phyloP scores from a whole-genome alignment of 2,888 invertebrate genomes.

The Habrosyne pyritoides region DNA sequence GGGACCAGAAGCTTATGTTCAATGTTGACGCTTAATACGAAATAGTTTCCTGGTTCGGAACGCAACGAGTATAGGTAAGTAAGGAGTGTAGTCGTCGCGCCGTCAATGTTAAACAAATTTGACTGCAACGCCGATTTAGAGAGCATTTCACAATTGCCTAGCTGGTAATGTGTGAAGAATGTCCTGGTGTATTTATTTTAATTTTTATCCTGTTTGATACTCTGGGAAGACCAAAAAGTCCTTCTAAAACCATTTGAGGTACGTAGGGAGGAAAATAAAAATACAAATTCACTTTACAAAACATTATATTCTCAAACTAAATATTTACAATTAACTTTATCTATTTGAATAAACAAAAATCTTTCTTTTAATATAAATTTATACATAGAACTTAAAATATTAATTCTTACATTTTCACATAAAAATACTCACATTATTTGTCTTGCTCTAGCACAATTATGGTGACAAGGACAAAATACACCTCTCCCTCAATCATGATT shows the following conservation, averaged over 20 bases:
- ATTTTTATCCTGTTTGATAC: too few species aligned
- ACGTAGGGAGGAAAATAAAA: background rate
- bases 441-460: background rate
- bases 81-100: too few species aligned
- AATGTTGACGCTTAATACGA: too few species aligned
- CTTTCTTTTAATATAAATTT: background rate
- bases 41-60: too few species aligned
- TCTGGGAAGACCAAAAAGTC: background rate
- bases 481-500: background rate
- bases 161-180: too few species aligned
- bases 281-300: conserved; percentile 4
- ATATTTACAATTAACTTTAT: conserved; percentile 21
- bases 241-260: background rate
- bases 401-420: background rate
- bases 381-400: background rate
- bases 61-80: too few species aligned
- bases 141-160: too few species aligned
- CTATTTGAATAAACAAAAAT: conserved; percentile 14
- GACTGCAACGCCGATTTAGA: too few species aligned
- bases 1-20: too few species aligned
- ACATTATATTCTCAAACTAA: conserved; percentile 10
- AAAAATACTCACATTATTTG: background rate
- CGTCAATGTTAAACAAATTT: too few species aligned
- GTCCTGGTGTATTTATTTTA: too few species aligned
- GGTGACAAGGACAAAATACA: background rate